Conservation (phyloP, 1,140 invertebrate species). For the Agrypnia vestita region DNA sequence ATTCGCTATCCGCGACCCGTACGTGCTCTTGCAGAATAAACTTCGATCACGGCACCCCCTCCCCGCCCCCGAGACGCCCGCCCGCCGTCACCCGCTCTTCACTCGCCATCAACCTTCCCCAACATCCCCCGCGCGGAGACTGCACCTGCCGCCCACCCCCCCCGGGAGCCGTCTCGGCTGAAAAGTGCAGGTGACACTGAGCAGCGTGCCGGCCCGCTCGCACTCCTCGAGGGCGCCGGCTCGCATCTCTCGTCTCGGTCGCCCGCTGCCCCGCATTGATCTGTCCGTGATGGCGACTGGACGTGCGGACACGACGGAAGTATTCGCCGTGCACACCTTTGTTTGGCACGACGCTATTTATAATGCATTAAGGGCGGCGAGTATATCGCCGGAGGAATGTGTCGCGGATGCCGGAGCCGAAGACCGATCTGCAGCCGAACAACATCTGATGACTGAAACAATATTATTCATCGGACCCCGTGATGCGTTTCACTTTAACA, state of each 20-base stretch:
- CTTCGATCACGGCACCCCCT: slow-evolving; percentile 38
- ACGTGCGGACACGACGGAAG: slow-evolving; percentile 44
- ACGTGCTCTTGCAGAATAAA: slow-evolving; percentile 50
- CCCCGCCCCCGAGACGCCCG: slow-evolving; percentile 10
- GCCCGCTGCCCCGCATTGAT: slow-evolving; percentile 56
- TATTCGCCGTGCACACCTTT: slow-evolving; percentile 25
- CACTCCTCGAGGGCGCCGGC: neutral
- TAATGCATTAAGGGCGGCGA: slow-evolving; percentile 32
- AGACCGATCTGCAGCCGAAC: no score
- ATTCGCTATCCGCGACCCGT: slow-evolving; percentile 38
- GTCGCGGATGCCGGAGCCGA: no score
- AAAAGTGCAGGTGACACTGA: slow-evolving; percentile 52
- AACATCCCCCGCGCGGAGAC: slow-evolving; percentile 13
- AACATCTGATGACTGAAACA: no score
- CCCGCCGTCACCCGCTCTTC: slow-evolving; percentile 35
- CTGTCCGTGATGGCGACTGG: slow-evolving; percentile 53
- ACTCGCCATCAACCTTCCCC: slow-evolving; percentile 30
- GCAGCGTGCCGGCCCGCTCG: slow-evolving; percentile 35
- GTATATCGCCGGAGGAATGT: no score
- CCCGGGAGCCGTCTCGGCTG: slow-evolving; percentile 15
- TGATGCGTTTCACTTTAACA: no score
- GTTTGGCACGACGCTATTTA: slow-evolving; percentile 38
- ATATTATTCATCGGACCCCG: no score
- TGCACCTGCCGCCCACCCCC: slow-evolving; percentile 5
- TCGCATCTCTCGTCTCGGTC: slow-evolving; percentile 37